Base-by-base conservation (phyloP, 1,140 invertebrate genomes). In the Onthophagus taurus region DNA sequence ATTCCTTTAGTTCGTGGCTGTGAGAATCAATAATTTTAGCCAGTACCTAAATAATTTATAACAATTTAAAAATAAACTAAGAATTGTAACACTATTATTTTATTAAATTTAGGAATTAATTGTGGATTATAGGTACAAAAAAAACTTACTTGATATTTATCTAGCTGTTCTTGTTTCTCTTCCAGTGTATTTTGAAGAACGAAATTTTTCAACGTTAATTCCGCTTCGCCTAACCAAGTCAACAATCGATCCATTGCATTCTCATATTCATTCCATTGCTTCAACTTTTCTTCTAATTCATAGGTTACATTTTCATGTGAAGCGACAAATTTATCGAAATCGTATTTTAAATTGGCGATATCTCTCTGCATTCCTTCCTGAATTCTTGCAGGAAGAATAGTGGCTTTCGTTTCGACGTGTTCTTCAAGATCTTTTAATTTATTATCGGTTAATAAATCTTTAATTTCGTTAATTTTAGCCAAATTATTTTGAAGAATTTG, bases 261-360 rank as follows among this genome's bases (percentile, higher is more conserved):
- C 58, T 96, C 91, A 59, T 93, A 96, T 45, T 90, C 85, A 31
- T 73, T 79, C 92, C 92, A 96, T 65, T 93, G 88, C 52, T 84
- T 77, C 24, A 96, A 73, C 44, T 84, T 78, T 50, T 89, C 83
- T 63, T 92, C 84, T 17, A 97, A 70, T 20, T 77, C 78, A 51
- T 81, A 79, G 54, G 78, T 77, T 0, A 85, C 79, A 58, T 91
- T 87, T 45, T 72, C 78, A 19, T 89, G 66, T 0, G 81, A 76
- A 1, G 74, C 74, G n/a, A 74, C 71, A 45, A 89, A 87, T 58
- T 90, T 91, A 39, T 89, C 85, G 55, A 82, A 79, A 53, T 91
- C 88, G 49, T 74, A 74, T 58, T 71, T 83, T 11, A 89, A 65
- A 59, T 86, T 82, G 11, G 72, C 72, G 13, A 89, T 59, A 54